Conservation (phyloP, 1,140 invertebrate genomes). For the Lanistes nyassanus region DNA sequence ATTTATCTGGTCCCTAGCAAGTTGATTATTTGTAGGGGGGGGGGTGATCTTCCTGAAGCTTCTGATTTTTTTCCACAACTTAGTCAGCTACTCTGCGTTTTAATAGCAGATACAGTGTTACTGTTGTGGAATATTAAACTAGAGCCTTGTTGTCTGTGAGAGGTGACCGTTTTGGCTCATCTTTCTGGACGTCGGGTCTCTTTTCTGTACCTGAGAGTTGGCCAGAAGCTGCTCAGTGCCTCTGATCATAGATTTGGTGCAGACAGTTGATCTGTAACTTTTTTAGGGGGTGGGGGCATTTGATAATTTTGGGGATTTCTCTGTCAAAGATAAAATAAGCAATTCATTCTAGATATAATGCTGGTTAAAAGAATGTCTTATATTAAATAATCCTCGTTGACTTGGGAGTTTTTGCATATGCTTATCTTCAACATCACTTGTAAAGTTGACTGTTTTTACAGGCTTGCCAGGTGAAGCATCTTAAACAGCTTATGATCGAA, state of each 20-base stretch:
- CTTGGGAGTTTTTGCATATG: too few relatives aligned
- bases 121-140: background rate
- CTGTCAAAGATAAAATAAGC: too few relatives aligned
- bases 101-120: background rate
- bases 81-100: constrained; percentile 1
- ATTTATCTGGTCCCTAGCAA: too few relatives aligned
- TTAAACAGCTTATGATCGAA: constrained; percentile 90
- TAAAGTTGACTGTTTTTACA: constrained; percentile 48
- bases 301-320: too few relatives aligned
- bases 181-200: background rate
- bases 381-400: too few relatives aligned
- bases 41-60: too few relatives aligned
- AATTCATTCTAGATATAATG: too few relatives aligned
- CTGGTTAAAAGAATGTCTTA: too few relatives aligned
- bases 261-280: background rate
- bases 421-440: too few relatives aligned
- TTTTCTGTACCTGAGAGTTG: constrained; percentile 18
- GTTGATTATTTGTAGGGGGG: too few relatives aligned
- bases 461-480: constrained; percentile 73
- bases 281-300: too few relatives aligned
- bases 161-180: background rate
- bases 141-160: background rate
- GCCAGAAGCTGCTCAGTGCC: background rate
- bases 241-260: constrained; percentile 15
- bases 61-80: constrained; percentile 7